phyloP scores from a whole-genome alignment of 2,113 vertebrate species.

The Prionailurus viverrinus region DNA sequence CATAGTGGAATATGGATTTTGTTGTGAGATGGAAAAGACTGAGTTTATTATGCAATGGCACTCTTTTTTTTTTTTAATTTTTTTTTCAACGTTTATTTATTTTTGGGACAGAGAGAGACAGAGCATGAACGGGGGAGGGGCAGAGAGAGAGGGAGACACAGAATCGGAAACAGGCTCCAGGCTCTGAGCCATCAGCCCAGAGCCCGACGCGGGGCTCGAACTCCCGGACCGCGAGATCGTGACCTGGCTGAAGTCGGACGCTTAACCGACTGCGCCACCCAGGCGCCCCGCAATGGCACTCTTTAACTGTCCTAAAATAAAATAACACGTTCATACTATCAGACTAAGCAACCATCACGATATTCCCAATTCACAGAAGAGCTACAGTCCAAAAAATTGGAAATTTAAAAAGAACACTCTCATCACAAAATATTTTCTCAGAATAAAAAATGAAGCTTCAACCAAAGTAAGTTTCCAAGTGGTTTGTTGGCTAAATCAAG shows the following conservation, averaged over 20 bases:
- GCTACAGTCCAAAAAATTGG: background rate
- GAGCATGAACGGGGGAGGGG: no score
- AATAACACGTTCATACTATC: constrained; percentile 5
- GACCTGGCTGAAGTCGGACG: no score
- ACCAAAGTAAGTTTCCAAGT: constrained; percentile 37
- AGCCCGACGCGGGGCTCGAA: no score
- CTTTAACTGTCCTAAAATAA: constrained; percentile 5
- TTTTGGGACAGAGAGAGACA: no score
- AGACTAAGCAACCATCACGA: constrained; percentile 23
- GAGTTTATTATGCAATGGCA: background rate
- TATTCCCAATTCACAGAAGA: constrained; percentile 23
- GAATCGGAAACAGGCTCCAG: no score
- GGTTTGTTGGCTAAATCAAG: constrained; percentile 30
- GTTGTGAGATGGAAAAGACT: background rate
- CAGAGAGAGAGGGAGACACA: no score
- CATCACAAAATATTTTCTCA: constrained; percentile 40
- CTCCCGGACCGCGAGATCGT: no score
- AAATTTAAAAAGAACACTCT: constrained; percentile 22
- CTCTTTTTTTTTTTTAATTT: background rate
- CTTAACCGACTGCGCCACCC: no score
- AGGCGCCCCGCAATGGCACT: background rate
- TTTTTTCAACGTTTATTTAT: no score
- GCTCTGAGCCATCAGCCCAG: no score
- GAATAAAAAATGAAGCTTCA: constrained; percentile 49
- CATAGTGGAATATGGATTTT: background rate